Evolutionary conservation across 2,113 vertebrate species (phyloP).

Genomic region (Typhlomys cinereus): DNA sequence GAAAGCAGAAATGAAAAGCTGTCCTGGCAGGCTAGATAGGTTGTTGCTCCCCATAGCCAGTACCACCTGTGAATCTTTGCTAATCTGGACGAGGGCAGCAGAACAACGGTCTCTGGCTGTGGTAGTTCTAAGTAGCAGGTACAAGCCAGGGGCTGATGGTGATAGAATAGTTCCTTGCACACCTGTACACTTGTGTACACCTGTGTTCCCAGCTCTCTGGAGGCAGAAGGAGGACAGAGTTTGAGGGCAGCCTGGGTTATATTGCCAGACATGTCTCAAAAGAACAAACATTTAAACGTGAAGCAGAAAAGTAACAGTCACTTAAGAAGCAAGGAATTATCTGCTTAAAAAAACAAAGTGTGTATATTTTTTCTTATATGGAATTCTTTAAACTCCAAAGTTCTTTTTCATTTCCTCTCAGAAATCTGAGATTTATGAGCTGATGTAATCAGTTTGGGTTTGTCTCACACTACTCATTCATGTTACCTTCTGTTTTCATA

Average conservation of each 20-base stretch:
- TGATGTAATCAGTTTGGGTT: neutral
- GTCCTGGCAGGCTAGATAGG: neutral
- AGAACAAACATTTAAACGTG: neutral
- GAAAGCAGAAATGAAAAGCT: neutral
- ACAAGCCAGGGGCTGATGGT: neutral
- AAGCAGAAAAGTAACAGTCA: neutral
- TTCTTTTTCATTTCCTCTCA: neutral
- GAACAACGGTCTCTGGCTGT: neutral
- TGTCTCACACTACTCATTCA: neutral
- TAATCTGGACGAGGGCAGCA: neutral
- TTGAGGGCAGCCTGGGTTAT: neutral
- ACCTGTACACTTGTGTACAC: too few relatives aligned
- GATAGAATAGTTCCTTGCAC: too few relatives aligned
- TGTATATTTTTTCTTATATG: neutral
- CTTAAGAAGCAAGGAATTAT: neutral
- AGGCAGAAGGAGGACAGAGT: neutral
- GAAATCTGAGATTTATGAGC: conserved; percentile 24
- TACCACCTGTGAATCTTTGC: neutral
- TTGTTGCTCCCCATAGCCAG: too few relatives aligned
- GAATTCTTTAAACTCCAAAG: neutral
- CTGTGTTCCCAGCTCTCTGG: neutral
- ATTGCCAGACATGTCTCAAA: neutral
- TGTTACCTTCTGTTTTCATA: neutral
- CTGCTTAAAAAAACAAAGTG: neutral
- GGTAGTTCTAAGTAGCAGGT: neutral